Base-by-base conservation (phyloP, 92 coral and sea anemone genomes). In the Palythoa grandiflora region DNA sequence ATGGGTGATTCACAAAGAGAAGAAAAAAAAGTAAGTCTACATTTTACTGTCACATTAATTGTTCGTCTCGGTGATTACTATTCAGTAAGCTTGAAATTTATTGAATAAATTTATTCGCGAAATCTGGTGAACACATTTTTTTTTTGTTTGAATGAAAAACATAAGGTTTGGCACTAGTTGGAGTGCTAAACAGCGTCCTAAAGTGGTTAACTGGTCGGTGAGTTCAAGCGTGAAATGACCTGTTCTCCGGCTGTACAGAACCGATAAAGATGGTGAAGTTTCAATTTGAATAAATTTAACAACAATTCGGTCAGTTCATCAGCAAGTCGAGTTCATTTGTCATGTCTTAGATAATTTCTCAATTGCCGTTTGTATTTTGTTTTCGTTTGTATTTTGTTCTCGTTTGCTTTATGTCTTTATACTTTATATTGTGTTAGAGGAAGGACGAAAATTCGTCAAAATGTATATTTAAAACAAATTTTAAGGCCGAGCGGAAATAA, bases 1-100 rank as follows among this genome's bases (percentile, higher is more conserved):
- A 92, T 88, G 88, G 80, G 70, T 39, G 88, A 86, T 66, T 71
- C 86, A 37, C 92, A 90, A 12, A 84, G 87, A n/a, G 73, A 84
- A 81, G 94, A 90, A 11, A 94, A 94, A 93, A 94, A 47, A 70
- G 39, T 70, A 14, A 4, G 50, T 10, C 3, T 83, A 6, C 48
- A 6, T n/a, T 37, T 38, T 16, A 55, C 5, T 48, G 19, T 37
- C 9, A 15, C 55, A 78, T 53, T 53, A 28, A 53, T 40, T 19
- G 55, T 78, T 57, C 6, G 68, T 55, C 38, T 57, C 71, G 71
- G 12, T 50, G 44, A 17, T 65, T 68, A 50, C 38, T 63, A 63
- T 65, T 44, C 57, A 54, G 83, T 77, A 36, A 77, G 9, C n/a
- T 2, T 4, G 19, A 77, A 53, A 15, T 77, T 77, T 48, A 21